phyloP scores from a whole-genome alignment of 1,140 invertebrate species.

The Bombus vancouverensis region DNA sequence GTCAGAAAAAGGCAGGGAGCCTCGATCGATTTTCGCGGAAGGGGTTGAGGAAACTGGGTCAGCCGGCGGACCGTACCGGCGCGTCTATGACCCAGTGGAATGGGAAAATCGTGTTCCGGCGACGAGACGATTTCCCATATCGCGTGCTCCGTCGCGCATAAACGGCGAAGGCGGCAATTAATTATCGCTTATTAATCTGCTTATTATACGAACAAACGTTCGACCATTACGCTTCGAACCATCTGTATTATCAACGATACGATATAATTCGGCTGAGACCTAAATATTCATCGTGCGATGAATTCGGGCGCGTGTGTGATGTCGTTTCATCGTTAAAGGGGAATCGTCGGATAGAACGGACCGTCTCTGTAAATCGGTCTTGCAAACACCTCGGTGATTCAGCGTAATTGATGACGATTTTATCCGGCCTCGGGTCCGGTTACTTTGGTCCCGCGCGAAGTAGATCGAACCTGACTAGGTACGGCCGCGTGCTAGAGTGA shows the following conservation, averaged over 20 bases:
- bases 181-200: slow-evolving; percentile 29
- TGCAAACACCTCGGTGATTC: background rate
- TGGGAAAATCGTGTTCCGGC: slow-evolving; percentile 20
- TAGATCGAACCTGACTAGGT: background rate
- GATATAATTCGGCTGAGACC: slow-evolving; percentile 13
- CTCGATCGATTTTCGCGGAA: slow-evolving; percentile 24
- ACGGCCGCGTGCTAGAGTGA: background rate
- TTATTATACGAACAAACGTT: slow-evolving; percentile 37
- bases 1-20: slow-evolving; percentile 40
- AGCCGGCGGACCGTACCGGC: background rate
- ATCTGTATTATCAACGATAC: slow-evolving; percentile 34
- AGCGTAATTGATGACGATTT: slow-evolving; percentile 12
- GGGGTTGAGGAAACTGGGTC: slow-evolving; percentile 20
- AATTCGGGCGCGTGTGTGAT: slow-evolving; percentile 6
- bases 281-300: slow-evolving; percentile 25
- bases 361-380: background rate
- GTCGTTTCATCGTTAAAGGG: background rate
- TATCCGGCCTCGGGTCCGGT: background rate
- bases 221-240: slow-evolving; percentile 25
- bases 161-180: slow-evolving; percentile 49
- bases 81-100: background rate
- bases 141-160: background rate
- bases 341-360: background rate
- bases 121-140: too few relatives aligned
- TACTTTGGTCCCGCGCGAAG: background rate